phyloP scores from a whole-genome alignment of 2,888 invertebrate genomes.

The Callosobruchus maculatus region DNA sequence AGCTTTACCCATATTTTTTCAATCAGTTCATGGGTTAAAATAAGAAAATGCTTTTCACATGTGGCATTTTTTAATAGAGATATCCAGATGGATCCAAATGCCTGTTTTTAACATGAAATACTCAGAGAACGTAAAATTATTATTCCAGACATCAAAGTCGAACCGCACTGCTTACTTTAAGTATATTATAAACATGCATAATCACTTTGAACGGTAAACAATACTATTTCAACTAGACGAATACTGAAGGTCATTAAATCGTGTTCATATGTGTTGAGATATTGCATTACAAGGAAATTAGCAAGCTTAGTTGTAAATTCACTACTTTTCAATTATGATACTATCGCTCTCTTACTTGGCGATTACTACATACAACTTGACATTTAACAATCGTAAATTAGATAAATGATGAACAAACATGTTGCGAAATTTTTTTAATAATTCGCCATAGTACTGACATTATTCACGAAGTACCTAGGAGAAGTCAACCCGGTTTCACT shows the following conservation, averaged over 20 bases:
- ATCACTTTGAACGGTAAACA: background rate
- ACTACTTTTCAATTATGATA: background rate
- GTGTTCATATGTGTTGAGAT: background rate
- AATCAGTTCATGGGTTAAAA: too few relatives aligned
- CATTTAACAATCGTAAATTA: background rate
- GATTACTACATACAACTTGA: background rate
- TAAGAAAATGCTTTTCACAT: too few relatives aligned
- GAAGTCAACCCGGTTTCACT: too few relatives aligned
- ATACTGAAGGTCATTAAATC: background rate
- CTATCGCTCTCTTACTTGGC: background rate
- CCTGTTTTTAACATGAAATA: too few relatives aligned
- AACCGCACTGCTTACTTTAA: background rate
- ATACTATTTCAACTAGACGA: background rate
- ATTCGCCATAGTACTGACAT: too few relatives aligned
- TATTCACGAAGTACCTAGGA: too few relatives aligned
- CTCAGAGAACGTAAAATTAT: background rate
- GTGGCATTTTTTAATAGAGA: too few relatives aligned
- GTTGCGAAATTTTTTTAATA: too few relatives aligned
- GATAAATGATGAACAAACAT: too few relatives aligned
- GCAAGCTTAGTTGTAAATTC: background rate
- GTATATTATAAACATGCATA: background rate
- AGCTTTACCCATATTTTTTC: too few relatives aligned
- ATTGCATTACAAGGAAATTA: background rate
- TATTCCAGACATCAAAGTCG: background rate
- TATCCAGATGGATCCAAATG: too few relatives aligned